Percentiles rank a stretch among this genome's conserved stretches.
phyloP scores from a whole-genome alignment of 2,113 vertebrate genomes.

The Centropus unirufus region DNA sequence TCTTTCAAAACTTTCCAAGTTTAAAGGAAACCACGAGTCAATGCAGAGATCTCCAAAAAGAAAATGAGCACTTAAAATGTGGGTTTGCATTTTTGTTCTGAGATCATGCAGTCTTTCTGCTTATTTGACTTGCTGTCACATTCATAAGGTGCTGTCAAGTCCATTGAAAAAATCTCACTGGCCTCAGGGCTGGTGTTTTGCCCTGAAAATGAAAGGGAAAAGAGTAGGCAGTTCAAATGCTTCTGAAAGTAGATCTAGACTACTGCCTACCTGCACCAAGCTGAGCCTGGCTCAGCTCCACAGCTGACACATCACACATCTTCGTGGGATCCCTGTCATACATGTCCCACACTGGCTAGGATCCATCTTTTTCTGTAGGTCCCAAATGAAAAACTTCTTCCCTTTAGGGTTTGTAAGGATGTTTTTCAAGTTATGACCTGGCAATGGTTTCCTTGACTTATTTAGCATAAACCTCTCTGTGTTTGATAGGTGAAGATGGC shows the following conservation, averaged over 20 bases:
- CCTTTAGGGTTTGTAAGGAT: background rate
- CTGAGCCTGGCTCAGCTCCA: background rate
- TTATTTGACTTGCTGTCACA: background rate
- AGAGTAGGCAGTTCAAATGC: background rate
- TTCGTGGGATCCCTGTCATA: background rate
- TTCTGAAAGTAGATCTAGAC: background rate
- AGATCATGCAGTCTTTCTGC: background rate
- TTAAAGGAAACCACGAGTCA: background rate
- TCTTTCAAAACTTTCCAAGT: slow-evolving; percentile 5
- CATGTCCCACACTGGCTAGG: background rate
- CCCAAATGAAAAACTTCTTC: background rate
- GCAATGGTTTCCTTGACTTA: background rate
- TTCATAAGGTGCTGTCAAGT: background rate
- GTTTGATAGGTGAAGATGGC: background rate
- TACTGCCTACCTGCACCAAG: background rate
- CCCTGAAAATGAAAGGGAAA: background rate
- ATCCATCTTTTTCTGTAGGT: background rate
- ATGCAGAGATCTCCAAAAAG: background rate
- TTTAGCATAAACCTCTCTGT: background rate
- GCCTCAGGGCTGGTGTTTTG: background rate
- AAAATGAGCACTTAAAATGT: background rate
- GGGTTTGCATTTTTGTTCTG: background rate
- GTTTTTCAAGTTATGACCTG: background rate
- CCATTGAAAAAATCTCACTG: background rate
- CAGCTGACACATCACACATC: background rate